Conservation (phyloP, 2,113 vertebrate species). For the Dasypus novemcinctus region DNA sequence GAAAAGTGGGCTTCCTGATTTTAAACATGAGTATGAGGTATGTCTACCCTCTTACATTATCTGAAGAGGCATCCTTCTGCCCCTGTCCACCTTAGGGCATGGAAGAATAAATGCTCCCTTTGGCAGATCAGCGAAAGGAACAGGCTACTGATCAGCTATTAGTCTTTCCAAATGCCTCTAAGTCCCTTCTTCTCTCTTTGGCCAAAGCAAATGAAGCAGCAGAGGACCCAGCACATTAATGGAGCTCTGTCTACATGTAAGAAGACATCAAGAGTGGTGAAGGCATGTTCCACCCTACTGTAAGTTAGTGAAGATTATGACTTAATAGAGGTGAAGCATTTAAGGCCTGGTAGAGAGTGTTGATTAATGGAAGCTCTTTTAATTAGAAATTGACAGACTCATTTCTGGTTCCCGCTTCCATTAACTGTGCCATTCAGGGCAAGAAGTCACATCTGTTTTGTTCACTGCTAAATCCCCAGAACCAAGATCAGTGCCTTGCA, state of each 20-base stretch:
- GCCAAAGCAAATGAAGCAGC: not conserved
- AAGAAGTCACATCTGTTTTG: slow-evolving; percentile 31
- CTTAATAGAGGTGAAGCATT: not conserved
- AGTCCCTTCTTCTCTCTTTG: not conserved
- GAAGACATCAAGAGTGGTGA: not conserved
- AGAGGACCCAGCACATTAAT: not conserved
- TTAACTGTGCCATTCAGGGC: not conserved
- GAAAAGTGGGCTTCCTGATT: slow-evolving; percentile 7
- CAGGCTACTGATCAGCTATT: not conserved
- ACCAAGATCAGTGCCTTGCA: not conserved
- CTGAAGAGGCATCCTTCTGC: not conserved
- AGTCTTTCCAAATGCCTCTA: slow-evolving; percentile 7
- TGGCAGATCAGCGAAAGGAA: not conserved
- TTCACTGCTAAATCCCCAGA: not conserved
- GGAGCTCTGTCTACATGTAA: not conserved
- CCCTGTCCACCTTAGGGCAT: not conserved
- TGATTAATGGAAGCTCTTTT: slow-evolving; percentile 39
- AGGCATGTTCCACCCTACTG: not conserved
- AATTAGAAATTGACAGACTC: slow-evolving; percentile 16
- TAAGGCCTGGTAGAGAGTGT: not conserved
- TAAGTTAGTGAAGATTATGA: not conserved
- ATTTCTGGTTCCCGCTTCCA: slow-evolving; percentile 2
- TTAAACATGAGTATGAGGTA: not conserved
- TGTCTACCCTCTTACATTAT: not conserved
- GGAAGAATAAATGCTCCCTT: not conserved